phyloP scores from a whole-genome alignment of 1,140 invertebrate genomes.

The Calosoma granatense region DNA sequence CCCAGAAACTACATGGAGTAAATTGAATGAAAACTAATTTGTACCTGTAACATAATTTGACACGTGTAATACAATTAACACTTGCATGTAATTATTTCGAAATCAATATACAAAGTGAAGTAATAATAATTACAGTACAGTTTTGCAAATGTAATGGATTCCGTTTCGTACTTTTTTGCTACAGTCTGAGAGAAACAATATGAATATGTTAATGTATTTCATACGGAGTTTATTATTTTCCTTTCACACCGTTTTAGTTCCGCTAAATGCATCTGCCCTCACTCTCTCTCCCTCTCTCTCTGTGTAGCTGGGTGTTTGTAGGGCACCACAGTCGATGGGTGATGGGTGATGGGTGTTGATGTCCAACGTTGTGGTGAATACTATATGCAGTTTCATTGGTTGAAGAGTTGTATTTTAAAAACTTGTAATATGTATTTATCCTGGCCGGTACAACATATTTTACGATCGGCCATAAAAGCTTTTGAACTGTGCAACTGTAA shows the following conservation, averaged over 20 bases:
- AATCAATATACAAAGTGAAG: too few relatives aligned
- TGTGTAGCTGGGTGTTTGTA: background rate
- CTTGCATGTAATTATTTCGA: too few relatives aligned
- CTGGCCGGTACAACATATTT: background rate
- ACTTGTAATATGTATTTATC: conserved; percentile 8
- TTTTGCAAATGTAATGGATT: too few relatives aligned
- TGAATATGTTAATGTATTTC: too few relatives aligned
- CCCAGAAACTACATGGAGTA: too few relatives aligned
- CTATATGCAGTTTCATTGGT: background rate
- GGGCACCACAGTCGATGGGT: background rate
- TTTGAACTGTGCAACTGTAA: conserved; percentile 6
- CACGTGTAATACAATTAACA: background rate
- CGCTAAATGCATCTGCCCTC: too few relatives aligned
- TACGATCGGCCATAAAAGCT: background rate
- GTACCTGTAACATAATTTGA: background rate
- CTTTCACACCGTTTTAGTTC: background rate
- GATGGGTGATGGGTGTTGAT: too few relatives aligned
- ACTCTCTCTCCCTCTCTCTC: background rate
- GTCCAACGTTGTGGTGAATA: too few relatives aligned
- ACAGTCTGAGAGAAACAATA: too few relatives aligned
- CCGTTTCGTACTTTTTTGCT: too few relatives aligned
- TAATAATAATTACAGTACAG: too few relatives aligned
- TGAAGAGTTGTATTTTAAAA: background rate
- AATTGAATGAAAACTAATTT: too few relatives aligned
- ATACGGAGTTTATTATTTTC: background rate